Conservation (phyloP, 2,888 invertebrate species). For the Caenorhabditis afra region DNA sequence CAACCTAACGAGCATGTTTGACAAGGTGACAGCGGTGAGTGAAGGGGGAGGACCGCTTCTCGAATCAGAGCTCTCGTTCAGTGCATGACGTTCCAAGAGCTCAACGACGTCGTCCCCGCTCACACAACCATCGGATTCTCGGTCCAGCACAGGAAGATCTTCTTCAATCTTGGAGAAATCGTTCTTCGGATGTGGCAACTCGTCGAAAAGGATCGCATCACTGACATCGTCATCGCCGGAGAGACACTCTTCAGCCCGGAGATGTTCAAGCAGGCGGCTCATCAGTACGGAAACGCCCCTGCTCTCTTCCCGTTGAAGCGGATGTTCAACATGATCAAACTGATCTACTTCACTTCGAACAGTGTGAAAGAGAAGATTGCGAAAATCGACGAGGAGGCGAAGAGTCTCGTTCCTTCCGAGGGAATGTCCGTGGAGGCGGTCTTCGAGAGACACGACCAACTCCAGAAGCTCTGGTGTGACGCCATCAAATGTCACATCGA, state of each 20-base stretch:
- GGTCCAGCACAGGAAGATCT: slow-evolving; percentile 80
- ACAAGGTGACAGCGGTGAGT: slow-evolving; percentile 58
- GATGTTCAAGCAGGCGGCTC: slow-evolving; percentile 65
- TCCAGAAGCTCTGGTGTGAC: slow-evolving; percentile 52
- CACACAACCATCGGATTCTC: slow-evolving; percentile 55
- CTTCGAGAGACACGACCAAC: slow-evolving; percentile 33
- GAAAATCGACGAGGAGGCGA: slow-evolving; percentile 49
- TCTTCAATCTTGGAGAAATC: slow-evolving; percentile 81
- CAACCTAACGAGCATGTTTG: slow-evolving; percentile 42
- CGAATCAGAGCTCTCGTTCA: slow-evolving; percentile 22
- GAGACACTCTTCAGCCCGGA: slow-evolving; percentile 68
- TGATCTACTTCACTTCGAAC: slow-evolving; percentile 40
- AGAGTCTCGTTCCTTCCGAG: slow-evolving; percentile 25
- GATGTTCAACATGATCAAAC: slow-evolving; percentile 59
- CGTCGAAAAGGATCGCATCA: slow-evolving; percentile 73
- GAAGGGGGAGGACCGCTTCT: no score
- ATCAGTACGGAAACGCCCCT: slow-evolving; percentile 51
- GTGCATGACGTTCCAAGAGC: slow-evolving; percentile 56
- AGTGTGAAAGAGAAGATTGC: slow-evolving; percentile 40
- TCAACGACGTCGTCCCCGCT: slow-evolving; percentile 49
- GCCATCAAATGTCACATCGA: slow-evolving; percentile 66
- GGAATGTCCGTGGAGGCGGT: slow-evolving; percentile 25
- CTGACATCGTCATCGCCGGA: slow-evolving; percentile 73
- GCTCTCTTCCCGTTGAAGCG: slow-evolving; percentile 46
- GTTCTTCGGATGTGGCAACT: slow-evolving; percentile 76